phyloP scores from a whole-genome alignment of 2,888 invertebrate genomes.

The Teinopalpus imperialis region DNA sequence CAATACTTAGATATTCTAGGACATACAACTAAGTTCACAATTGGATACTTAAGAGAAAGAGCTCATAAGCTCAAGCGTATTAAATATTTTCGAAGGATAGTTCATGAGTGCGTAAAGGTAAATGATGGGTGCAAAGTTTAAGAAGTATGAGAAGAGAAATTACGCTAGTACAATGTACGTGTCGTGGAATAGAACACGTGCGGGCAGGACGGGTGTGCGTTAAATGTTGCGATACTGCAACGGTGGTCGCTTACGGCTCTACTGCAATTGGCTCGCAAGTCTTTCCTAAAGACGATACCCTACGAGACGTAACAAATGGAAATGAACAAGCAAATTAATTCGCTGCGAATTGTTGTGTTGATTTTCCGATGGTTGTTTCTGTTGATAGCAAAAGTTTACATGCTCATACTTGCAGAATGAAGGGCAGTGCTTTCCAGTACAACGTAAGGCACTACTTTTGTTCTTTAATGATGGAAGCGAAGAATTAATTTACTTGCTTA shows the following conservation, averaged over 20 bases:
- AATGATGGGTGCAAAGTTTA: constrained; percentile 52
- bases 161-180: constrained; percentile 35
- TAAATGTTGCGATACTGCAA: constrained; percentile 47
- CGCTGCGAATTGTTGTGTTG: too few relatives aligned
- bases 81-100: too few relatives aligned
- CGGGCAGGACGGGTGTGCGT: constrained; percentile 77
- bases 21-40: constrained; percentile 1
- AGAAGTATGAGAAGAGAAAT: constrained; percentile 43
- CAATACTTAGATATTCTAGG: neutral
- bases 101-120: constrained; percentile 26
- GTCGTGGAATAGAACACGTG: constrained; percentile 81
- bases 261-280: constrained; percentile 38
- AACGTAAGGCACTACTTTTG: too few relatives aligned
- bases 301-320: neutral
- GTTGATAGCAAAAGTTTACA: too few relatives aligned
- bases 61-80: too few relatives aligned
- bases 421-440: too few relatives aligned
- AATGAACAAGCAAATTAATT: neutral
- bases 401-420: too few relatives aligned
- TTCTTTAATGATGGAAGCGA: too few relatives aligned
- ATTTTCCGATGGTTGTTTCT: too few relatives aligned
- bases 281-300: neutral
- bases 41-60: constrained; percentile 10
- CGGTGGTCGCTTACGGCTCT: constrained; percentile 24
- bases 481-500: too few relatives aligned